Conservation (phyloP, 2,113 vertebrate genomes). For the Tichodroma muraria region DNA sequence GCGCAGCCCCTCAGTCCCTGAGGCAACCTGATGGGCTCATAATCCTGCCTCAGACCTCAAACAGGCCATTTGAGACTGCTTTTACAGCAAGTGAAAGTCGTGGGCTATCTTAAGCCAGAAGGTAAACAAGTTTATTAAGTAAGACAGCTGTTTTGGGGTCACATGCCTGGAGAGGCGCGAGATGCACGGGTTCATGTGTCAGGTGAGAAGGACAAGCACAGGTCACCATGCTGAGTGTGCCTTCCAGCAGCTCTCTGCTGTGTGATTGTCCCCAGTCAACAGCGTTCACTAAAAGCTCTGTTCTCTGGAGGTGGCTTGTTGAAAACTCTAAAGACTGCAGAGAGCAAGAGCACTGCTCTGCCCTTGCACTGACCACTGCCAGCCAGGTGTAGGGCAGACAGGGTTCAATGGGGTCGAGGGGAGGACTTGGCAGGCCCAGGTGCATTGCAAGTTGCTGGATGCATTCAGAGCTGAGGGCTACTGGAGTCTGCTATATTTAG, state of each 20-base stretch:
- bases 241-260: neutral
- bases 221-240: fast-evolving
- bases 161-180: fast-evolving
- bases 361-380: neutral
- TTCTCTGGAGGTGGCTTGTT: neutral
- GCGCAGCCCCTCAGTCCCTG: neutral
- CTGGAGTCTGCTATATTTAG: neutral
- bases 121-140: neutral
- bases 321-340: neutral
- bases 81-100: neutral
- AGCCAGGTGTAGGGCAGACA: neutral
- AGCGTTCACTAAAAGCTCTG: neutral
- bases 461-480: neutral
- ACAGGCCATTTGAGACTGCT: neutral
- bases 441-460: neutral
- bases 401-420: fast-evolving
- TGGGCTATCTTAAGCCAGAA: neutral
- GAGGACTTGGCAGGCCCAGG: neutral
- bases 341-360: neutral
- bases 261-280: neutral
- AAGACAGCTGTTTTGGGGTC: neutral
- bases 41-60: neutral
- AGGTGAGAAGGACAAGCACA: neutral
- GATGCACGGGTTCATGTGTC: fast-evolving
- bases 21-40: neutral